Conservation (phyloP, 2,797 vertebrate species). For the Bryconaethiops microstoma region DNA sequence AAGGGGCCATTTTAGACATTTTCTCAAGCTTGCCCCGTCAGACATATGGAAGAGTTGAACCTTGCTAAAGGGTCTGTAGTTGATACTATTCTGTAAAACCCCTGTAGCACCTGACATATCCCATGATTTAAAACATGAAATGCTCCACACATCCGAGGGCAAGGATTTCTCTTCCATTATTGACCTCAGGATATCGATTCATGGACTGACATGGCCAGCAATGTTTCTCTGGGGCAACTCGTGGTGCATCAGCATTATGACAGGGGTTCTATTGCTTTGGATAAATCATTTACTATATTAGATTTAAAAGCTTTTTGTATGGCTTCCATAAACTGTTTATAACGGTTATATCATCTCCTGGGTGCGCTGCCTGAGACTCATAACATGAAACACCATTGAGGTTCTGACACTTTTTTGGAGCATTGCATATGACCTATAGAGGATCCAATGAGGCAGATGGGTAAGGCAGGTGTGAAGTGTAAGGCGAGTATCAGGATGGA, state of each 20-base stretch:
- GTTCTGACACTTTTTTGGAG: not conserved
- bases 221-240: not conserved
- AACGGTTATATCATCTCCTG: not conserved
- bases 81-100: constrained; percentile 25
- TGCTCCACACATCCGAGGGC: not conserved
- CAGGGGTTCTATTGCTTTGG: constrained; percentile 4
- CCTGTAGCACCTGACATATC: constrained; percentile 21
- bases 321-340: constrained; percentile 18
- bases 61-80: constrained; percentile 8
- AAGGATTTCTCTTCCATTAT: not conserved
- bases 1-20: no score
- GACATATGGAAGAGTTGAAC: no score
- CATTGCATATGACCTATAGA: not conserved
- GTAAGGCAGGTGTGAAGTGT: not conserved
- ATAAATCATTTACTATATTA: constrained; percentile 20
- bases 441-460: not conserved
- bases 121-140: constrained; percentile 2
- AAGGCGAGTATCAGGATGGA: not conserved
- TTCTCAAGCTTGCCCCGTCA: no score
- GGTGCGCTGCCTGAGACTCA: not conserved
- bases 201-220: not conserved
- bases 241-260: not conserved
- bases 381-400: not conserved
- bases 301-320: no score
- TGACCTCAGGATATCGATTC: not conserved